Conservation (phyloP, 2,888 invertebrate genomes). For the Hirtodrosophila trivittata region DNA sequence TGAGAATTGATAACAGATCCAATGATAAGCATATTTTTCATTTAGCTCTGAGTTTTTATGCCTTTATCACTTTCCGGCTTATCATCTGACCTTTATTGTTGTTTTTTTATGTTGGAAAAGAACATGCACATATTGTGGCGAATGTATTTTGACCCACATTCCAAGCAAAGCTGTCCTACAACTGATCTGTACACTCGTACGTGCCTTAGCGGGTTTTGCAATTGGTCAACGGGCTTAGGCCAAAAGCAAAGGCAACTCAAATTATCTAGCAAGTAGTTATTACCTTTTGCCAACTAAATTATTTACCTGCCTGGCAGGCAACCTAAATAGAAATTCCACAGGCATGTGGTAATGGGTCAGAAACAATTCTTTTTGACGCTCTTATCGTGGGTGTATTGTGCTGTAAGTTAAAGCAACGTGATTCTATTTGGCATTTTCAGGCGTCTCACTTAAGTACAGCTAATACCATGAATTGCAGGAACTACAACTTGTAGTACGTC, state of each 20-base stretch:
- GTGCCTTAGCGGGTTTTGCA: constrained; percentile 1
- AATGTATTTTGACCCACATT: constrained; percentile 13
- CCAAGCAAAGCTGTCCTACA: background rate
- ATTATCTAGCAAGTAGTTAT: background rate
- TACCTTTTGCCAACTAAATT: constrained; percentile 25
- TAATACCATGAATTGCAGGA: constrained; percentile 25
- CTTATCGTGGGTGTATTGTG: constrained; percentile 42
- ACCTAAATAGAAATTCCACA: constrained; percentile 50
- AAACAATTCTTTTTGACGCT: constrained; percentile 14
- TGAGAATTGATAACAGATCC: constrained; percentile 14
- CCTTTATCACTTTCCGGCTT: constrained; percentile 16
- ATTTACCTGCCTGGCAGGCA: constrained; percentile 4
- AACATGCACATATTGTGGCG: background rate
- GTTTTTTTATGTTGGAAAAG: too few relatives aligned
- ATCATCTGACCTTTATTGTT: constrained; percentile 7
- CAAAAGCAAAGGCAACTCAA: background rate
- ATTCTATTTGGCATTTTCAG: constrained; percentile 21
- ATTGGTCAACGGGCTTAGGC: background rate
- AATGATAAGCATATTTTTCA: constrained; percentile 11
- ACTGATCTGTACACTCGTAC: background rate
- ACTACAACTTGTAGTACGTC: constrained; percentile 6
- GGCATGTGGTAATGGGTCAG: constrained; percentile 55
- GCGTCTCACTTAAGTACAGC: constrained; percentile 11
- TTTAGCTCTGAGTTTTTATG: background rate
- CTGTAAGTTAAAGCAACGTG: constrained; percentile 38